Base-by-base conservation (phyloP, 2,113 vertebrate species). In the Gila orcuttii region DNA sequence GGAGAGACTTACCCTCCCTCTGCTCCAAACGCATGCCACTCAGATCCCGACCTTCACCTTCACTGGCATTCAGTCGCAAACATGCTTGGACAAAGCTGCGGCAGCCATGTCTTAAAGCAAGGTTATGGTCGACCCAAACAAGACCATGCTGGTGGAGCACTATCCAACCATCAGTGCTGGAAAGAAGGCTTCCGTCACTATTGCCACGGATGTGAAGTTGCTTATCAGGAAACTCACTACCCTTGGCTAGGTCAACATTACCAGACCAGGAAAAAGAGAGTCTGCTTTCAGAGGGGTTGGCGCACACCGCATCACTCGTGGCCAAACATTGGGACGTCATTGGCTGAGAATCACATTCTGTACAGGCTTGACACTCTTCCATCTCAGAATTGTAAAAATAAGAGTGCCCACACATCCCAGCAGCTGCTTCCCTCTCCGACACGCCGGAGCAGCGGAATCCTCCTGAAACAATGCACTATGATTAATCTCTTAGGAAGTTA, bases 401-500 rank as follows among this genome's bases (percentile, higher is more conserved):
- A 0, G 92, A 89, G 0, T 94, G 93, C 60, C 95, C 93, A 28
- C 96, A 97, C 90, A 95, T 86, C 45, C 95, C 95, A 42, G 94
- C 86, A 59, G 88, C 88, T 23, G 93, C 95, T 1, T 96, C 96
- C 76, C 93, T 94, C 85, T 95, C 93, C 13, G 95, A 94, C 93
- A 96, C 90, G 47, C 94, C 94, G 74, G 96, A 94, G 88, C 96
- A 97, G 62, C 96, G 93, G 91, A 97, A 98, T 45, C 96, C 97
- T 93, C 96, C 96, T 97, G 92, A 87, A 84, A 19, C n/a, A 79
- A 23, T 19, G 33, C 19, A 78, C 23, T 39, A 36, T 31, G 68
- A 19, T 42, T 39, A 19, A 47, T 36, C 17, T 52, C 50, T 85
- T 57, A 25, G 33, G 33, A 71, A 36, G 4, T 82, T 42, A 47